Evolutionary conservation across 2,888 invertebrate genomes (phyloP).

Genomic region (Meloe dianella): DNA sequence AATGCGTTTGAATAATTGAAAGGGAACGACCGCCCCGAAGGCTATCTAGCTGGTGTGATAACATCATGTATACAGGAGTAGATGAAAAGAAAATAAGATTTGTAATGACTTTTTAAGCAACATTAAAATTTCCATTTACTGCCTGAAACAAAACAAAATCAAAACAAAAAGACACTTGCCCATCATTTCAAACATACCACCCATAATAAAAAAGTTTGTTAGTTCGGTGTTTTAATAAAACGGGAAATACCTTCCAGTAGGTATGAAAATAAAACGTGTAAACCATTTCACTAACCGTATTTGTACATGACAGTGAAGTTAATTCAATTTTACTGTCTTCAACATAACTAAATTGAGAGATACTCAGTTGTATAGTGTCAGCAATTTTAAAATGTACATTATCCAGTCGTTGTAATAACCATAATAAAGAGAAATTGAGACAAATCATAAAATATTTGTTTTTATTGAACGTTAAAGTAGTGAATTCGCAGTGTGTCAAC

Average conservation of each 20-base stretch:
- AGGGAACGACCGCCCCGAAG: conserved; percentile 20
- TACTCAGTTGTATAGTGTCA: not conserved
- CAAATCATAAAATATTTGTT: not conserved
- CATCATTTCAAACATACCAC: conserved; percentile 24
- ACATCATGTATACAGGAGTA: conserved; percentile 14
- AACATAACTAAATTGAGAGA: not conserved
- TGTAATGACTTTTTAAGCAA: conserved; percentile 23
- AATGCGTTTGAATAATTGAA: conserved; percentile 33
- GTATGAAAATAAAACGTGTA: conserved; percentile 23
- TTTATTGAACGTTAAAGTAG: not conserved
- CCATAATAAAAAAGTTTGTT: conserved; percentile 31
- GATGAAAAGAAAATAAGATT: conserved; percentile 32
- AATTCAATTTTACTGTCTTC: conserved; percentile 20
- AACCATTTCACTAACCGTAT: conserved; percentile 25
- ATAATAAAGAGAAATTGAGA: not conserved
- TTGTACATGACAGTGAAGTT: conserved; percentile 20
- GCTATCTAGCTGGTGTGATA: conserved; percentile 16
- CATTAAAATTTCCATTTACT: conserved; percentile 27
- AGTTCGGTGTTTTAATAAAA: conserved; percentile 31
- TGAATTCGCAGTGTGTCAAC: too few species aligned
- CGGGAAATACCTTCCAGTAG: conserved; percentile 32
- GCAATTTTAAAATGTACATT: not conserved
- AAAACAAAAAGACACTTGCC: not conserved
- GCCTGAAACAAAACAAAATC: not conserved
- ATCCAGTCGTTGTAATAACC: not conserved